Evolutionary conservation across 2,888 invertebrate genomes (phyloP).

Genomic region (Prosapia bicincta): DNA sequence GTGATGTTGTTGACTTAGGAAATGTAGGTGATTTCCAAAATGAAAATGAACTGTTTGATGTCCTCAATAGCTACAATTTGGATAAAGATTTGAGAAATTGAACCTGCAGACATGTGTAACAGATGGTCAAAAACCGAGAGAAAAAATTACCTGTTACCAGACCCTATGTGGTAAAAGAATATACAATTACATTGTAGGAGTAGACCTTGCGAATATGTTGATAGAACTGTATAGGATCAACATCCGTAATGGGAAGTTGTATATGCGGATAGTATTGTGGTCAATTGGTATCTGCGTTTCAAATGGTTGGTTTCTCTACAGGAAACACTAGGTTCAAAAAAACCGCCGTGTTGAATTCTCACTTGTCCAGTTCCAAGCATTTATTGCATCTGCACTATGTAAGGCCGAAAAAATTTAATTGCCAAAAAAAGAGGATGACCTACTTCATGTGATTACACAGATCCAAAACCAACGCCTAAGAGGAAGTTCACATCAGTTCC

Average conservation of each 20-base stretch:
- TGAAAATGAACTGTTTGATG: no score
- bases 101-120: conserved; percentile 37
- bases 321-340: conserved; percentile 14
- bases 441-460: neutral
- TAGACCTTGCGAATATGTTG: no score
- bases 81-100: no score
- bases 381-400: no score
- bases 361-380: no score
- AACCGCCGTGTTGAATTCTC: no score
- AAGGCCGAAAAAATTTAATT: neutral
- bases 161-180: no score
- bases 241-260: conserved; percentile 37
- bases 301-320: conserved; percentile 33
- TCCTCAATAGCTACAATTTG: no score
- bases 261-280: conserved; percentile 39
- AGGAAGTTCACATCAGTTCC: neutral
- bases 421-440: neutral
- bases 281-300: conserved; percentile 34
- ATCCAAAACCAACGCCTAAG: neutral
- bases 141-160: conserved; percentile 35
- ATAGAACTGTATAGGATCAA: conserved; percentile 40
- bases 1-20: no score
- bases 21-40: no score
- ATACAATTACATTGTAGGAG: conserved; percentile 41
- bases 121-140: conserved; percentile 37